Conservation (phyloP, 2,113 vertebrate species). For the Dicerorhinus sumatrensis region DNA sequence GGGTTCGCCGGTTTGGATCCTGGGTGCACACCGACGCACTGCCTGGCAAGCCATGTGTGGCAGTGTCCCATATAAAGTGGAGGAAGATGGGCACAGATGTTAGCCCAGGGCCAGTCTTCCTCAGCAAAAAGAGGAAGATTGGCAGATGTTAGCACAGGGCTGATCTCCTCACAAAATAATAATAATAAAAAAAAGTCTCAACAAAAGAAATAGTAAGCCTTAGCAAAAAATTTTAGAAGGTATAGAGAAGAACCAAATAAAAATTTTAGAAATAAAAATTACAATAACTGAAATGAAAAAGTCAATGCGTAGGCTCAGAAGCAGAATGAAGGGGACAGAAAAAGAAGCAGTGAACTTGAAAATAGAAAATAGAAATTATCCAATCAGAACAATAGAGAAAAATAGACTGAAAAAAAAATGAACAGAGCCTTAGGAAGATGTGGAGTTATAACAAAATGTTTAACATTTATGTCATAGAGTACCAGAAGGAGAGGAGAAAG, state of each 20-base stretch:
- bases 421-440: not conserved
- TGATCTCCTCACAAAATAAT: no score
- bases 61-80: no score
- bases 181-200: not conserved
- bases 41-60: no score
- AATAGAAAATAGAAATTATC: not conserved
- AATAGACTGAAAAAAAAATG: not conserved
- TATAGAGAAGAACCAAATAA: not conserved
- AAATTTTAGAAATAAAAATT: not conserved
- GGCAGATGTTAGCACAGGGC: no score
- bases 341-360: not conserved
- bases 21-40: no score
- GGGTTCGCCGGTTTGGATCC: no score
- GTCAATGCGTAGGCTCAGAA: not conserved
- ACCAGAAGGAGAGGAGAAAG: not conserved
- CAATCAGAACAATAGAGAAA: not conserved
- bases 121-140: no score
- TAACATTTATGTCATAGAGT: not conserved
- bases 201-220: not conserved
- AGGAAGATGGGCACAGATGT: no score
- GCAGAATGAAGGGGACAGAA: not conserved
- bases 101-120: no score
- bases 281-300: not conserved
- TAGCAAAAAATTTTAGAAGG: not conserved
- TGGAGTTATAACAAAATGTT: not conserved